Conservation (phyloP, 2,888 invertebrate species). For the Scaptomyza reducta region DNA sequence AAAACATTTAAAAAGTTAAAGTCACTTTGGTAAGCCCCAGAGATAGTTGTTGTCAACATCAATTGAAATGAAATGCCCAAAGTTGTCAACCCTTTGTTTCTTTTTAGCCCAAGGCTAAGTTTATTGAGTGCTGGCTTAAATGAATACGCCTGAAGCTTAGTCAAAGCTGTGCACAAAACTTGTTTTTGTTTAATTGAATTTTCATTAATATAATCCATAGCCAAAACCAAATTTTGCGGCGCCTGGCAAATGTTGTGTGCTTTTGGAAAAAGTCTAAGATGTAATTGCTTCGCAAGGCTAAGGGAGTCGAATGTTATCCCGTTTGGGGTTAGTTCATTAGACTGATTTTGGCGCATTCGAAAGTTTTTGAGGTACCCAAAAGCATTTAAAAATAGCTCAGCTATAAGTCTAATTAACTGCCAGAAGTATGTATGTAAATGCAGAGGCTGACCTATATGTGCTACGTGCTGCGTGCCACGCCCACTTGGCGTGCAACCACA, state of each 20-base stretch:
- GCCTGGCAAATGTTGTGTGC: slow-evolving; percentile 12
- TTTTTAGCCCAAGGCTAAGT: neutral
- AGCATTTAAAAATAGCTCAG: slow-evolving; percentile 60
- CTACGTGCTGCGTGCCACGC: slow-evolving; percentile 26
- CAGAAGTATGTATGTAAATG: slow-evolving; percentile 22
- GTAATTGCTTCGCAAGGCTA: slow-evolving; percentile 5
- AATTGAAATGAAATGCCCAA: neutral
- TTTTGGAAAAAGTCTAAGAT: slow-evolving; percentile 10
- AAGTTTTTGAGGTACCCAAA: slow-evolving; percentile 10
- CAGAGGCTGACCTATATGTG: neutral
- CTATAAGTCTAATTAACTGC: slow-evolving; percentile 61
- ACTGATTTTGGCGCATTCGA: slow-evolving; percentile 26
- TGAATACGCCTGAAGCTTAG: slow-evolving; percentile 11
- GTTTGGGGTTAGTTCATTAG: slow-evolving; percentile 48
- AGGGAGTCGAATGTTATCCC: slow-evolving; percentile 17
- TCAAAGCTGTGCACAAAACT: slow-evolving; percentile 7
- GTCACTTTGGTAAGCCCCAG: neutral
- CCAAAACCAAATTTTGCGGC: slow-evolving; percentile 15
- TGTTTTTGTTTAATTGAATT: slow-evolving; percentile 29
- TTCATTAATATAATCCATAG: slow-evolving; percentile 15
- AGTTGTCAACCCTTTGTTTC: neutral
- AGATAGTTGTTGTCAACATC: neutral
- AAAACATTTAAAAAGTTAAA: neutral
- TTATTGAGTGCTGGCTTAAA: slow-evolving; percentile 16
- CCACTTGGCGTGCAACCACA: slow-evolving; percentile 53